Percentiles rank a stretch among this genome's conserved stretches.
Evolutionary conservation across 2,113 vertebrate genomes (phyloP).

Genomic region (Ailuropoda melanoleuca): DNA sequence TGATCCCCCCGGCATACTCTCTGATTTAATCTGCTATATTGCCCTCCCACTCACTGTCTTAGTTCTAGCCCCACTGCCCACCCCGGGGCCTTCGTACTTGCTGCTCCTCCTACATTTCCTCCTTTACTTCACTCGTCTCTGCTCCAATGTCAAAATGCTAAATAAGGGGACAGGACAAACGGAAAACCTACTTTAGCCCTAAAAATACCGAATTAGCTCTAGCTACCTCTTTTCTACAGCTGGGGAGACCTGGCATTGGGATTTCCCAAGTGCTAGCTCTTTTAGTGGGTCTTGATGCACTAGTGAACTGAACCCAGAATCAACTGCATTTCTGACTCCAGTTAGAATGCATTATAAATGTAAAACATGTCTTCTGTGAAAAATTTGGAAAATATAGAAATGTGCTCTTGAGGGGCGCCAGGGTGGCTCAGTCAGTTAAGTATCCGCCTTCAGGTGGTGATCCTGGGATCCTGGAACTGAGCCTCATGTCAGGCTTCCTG

Average conservation of each 20-base stretch:
- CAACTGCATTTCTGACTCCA: constrained; percentile 8
- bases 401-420: neutral
- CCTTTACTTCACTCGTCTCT: neutral
- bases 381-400: neutral
- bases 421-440: too few relatives aligned
- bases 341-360: neutral
- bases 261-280: neutral
- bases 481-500: too few relatives aligned
- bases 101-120: neutral
- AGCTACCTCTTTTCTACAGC: neutral
- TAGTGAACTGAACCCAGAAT: neutral
- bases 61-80: neutral
- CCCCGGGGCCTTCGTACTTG: neutral
- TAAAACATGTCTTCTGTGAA: neutral
- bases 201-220: neutral
- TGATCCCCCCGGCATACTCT: neutral
- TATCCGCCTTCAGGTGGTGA: too few relatives aligned
- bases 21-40: neutral
- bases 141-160: neutral
- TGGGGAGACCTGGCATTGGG: neutral
- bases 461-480: too few relatives aligned
- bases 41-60: neutral
- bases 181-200: neutral
- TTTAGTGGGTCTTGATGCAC: neutral
- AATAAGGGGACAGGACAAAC: neutral